Evolutionary conservation across 2,888 invertebrate species (phyloP).

Genomic region (Stegophylla sp.): DNA sequence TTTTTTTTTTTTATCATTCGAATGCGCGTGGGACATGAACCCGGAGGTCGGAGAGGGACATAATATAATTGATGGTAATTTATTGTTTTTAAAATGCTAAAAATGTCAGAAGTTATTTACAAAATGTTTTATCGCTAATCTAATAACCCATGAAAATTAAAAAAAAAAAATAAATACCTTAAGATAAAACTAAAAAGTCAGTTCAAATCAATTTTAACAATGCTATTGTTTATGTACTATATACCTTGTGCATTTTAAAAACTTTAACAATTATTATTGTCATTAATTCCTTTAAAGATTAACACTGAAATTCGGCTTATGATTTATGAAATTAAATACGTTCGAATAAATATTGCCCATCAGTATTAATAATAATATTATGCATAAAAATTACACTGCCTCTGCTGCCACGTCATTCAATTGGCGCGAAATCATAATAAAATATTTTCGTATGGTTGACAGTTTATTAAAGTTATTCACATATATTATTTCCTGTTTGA

Average conservation of each 20-base stretch:
- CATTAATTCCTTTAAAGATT: background rate
- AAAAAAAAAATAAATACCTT: background rate
- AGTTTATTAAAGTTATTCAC: no score
- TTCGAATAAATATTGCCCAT: no score
- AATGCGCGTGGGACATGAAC: background rate
- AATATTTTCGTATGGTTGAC: no score
- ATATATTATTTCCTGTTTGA: no score
- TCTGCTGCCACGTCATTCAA: no score
- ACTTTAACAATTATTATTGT: conserved; percentile 14
- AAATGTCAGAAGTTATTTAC: conserved; percentile 33
- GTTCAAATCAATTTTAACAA: conserved; percentile 3
- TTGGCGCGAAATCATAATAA: no score
- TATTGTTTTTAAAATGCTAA: conserved; percentile 21
- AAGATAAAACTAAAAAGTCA: background rate
- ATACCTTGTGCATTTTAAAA: background rate
- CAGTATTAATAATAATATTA: no score
- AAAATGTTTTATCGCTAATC: conserved; percentile 25
- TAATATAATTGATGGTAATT: conserved; percentile 25
- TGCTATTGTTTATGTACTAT: no score
- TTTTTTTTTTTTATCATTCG: background rate
- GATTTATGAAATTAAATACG: conserved; percentile 14
- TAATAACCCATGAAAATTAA: background rate
- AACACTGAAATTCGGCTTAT: background rate
- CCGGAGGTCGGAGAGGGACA: no score
- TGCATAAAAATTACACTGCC: no score